Percentiles rank a stretch among this genome's conserved stretches.
Evolutionary conservation across 2,888 invertebrate genomes (phyloP).

Genomic region (Synergus japonicus): DNA sequence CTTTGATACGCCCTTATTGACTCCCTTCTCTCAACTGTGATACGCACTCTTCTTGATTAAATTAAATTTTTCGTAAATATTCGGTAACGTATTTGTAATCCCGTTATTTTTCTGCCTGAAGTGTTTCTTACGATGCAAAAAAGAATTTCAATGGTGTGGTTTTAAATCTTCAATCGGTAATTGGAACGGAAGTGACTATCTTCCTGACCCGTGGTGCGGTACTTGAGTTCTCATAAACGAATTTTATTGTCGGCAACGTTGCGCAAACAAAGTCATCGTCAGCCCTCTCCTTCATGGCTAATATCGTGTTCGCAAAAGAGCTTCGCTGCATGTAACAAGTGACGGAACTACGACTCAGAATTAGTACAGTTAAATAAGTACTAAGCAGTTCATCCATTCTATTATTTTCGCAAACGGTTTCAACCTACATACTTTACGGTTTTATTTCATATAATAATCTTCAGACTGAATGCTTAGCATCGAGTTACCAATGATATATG

Average conservation of each 20-base stretch:
- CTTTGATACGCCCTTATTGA: no score
- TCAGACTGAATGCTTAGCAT: no score
- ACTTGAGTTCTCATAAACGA: constrained; percentile 61
- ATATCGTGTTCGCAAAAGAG: constrained; percentile 24
- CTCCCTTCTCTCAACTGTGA: no score
- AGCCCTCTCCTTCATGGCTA: constrained; percentile 30
- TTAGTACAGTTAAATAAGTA: neutral
- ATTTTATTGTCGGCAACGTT: constrained; percentile 64
- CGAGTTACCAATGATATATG: no score
- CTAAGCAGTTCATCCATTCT: neutral
- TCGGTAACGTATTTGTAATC: no score
- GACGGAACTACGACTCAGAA: constrained; percentile 9
- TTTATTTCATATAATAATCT: no score
- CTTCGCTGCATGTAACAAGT: neutral
- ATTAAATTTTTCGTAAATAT: no score
- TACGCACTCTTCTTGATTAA: no score
- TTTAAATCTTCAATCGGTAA: constrained; percentile 48
- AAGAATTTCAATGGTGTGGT: constrained; percentile 6
- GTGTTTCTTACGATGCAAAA: neutral
- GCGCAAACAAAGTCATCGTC: constrained; percentile 55
- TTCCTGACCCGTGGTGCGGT: constrained; percentile 13
- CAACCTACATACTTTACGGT: neutral
- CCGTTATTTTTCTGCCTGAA: no score
- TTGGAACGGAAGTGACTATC: constrained; percentile 65
- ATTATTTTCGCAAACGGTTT: neutral